These are phyloP conservation scores for Watsonalla binaria DNA, from an alignment of 2,888 invertebrate genomes.

Conservation along the genomic window DNA sequence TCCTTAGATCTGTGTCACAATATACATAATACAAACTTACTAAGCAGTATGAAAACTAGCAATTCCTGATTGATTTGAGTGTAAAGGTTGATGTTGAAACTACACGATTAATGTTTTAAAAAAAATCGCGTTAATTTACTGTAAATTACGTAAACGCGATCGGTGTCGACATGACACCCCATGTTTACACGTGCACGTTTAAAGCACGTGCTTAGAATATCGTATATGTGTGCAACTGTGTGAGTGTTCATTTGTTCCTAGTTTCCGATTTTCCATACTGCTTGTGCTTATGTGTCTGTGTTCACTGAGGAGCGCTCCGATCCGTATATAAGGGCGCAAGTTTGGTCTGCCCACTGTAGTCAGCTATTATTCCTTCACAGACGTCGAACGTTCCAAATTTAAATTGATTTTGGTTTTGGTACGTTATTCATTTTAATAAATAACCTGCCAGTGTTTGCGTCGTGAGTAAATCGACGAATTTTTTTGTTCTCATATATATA, in stretches of 20 bases:
- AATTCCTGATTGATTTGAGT: no score
- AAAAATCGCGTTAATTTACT: no score
- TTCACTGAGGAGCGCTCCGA: conserved; percentile 32
- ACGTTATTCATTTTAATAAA: conserved; percentile 7
- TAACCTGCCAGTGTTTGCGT: conserved; percentile 14
- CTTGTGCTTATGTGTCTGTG: conserved; percentile 10
- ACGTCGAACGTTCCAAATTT: conserved; percentile 23
- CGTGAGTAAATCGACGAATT: conserved; percentile 1
- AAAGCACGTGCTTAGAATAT: no score
- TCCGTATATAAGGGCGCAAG: conserved; percentile 34
- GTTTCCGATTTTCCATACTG: conserved; percentile 9
- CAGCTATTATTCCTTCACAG: conserved; percentile 29
- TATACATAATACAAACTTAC: no score
- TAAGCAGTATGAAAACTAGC: no score
- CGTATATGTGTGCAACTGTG: no score
- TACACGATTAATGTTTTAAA: no score
- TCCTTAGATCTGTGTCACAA: no score
- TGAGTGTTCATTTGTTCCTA: neutral
- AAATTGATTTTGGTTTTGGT: conserved; percentile 10
- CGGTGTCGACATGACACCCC: no score
- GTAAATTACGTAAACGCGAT: no score
- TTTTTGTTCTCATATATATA: neutral
- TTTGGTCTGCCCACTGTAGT: conserved; percentile 33
- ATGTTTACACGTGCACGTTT: no score
- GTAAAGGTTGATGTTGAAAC: no score